phyloP scores from a whole-genome alignment of 1,140 invertebrate genomes.

The Rhyzopertha dominica region DNA sequence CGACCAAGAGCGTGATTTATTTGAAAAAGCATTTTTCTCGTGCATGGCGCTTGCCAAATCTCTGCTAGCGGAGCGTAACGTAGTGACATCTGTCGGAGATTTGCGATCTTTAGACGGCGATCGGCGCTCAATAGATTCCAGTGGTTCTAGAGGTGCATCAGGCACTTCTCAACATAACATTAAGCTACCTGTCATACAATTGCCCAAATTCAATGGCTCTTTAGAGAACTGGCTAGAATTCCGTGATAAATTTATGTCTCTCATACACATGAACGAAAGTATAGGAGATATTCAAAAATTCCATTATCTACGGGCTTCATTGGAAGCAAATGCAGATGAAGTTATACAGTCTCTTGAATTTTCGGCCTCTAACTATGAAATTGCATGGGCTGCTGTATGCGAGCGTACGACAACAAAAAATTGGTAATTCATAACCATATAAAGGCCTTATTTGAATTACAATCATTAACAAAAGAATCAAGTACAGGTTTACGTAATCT shows the following conservation, averaged over 20 bases:
- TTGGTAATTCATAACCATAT: slow-evolving; percentile 16
- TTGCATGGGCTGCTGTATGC: slow-evolving; percentile 34
- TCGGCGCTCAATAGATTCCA: no score
- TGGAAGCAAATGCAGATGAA: slow-evolving; percentile 27
- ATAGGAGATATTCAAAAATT: slow-evolving; percentile 32
- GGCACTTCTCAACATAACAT: no score
- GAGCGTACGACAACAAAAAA: slow-evolving; percentile 34
- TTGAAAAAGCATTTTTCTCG: no score
- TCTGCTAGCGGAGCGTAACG: no score
- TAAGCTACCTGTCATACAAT: no score
- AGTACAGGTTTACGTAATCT: slow-evolving; percentile 10
- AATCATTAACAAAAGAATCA: slow-evolving; percentile 5
- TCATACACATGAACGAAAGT: slow-evolving; percentile 29
- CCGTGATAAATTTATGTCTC: slow-evolving; percentile 30
- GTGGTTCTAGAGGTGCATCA: no score
- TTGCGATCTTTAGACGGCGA: no score
- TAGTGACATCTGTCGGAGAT: no score
- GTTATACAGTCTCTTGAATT: slow-evolving; percentile 33
- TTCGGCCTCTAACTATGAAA: slow-evolving; percentile 26
- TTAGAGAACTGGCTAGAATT: slow-evolving; percentile 34
- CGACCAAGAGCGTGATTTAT: no score
- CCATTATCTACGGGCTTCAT: slow-evolving; percentile 35
- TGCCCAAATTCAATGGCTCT: slow-evolving; percentile 31
- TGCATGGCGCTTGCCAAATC: no score
- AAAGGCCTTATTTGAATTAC: slow-evolving; percentile 15